Percentiles rank a stretch among this genome's conserved stretches.
phyloP scores from a whole-genome alignment of 2,888 invertebrate species.

The Sisyra terminalis region DNA sequence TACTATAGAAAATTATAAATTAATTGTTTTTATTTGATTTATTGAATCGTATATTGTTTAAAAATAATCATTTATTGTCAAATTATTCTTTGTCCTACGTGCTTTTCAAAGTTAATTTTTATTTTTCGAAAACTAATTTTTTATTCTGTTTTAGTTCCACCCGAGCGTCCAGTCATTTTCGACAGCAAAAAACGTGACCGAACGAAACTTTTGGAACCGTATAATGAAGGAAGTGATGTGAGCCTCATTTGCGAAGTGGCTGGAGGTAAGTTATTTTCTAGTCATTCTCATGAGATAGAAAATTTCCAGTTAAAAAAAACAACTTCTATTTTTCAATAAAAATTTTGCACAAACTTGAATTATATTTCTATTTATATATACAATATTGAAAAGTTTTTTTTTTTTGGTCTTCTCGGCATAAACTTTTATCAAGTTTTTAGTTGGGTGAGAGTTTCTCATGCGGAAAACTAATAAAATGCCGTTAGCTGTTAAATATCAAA shows the following conservation, averaged over 20 bases:
- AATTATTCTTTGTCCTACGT: too few species aligned
- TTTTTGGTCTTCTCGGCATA: too few species aligned
- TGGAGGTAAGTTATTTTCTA: slow-evolving; percentile 46
- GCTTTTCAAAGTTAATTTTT: too few species aligned
- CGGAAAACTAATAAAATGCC: neutral
- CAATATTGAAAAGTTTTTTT: neutral
- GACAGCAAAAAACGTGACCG: slow-evolving; percentile 62
- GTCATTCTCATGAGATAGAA: neutral
- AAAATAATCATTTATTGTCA: too few species aligned
- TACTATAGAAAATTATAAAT: too few species aligned
- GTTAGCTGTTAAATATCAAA: too few species aligned
- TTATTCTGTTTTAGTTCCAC: slow-evolving; percentile 51
- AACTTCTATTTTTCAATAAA: neutral
- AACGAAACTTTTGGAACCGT: slow-evolving; percentile 59
- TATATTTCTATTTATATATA: neutral
- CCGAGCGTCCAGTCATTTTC: slow-evolving; percentile 64
- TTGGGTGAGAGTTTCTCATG: neutral
- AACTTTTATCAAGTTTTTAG: neutral
- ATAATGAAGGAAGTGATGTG: slow-evolving; percentile 74
- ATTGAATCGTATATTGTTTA: too few species aligned
- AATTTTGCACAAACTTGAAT: neutral
- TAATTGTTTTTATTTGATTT: too few species aligned
- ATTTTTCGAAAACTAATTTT: slow-evolving; percentile 1
- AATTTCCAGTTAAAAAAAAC: neutral
- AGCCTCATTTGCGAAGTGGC: slow-evolving; percentile 67